Conservation (phyloP, 37 sponge, comb jelly and placozoan genomes). For the Theonella swinhoei region DNA sequence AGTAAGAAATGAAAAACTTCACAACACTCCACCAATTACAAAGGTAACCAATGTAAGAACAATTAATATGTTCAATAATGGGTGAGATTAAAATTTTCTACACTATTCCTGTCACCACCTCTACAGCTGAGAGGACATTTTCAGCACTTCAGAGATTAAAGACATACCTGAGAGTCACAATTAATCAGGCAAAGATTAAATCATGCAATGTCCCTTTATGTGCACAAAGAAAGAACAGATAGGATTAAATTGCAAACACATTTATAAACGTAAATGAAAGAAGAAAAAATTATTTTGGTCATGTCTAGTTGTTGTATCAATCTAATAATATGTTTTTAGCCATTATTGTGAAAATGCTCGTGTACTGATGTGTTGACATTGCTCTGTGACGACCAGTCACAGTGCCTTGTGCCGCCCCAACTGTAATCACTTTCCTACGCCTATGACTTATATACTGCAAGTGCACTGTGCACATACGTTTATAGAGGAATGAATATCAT, state of each 20-base stretch:
- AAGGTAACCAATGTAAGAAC: constrained; percentile 25
- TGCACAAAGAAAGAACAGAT: constrained; percentile 46
- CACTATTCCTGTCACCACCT: constrained; percentile 59
- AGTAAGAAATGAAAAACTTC: constrained; percentile 6
- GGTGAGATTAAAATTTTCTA: constrained; percentile 35
- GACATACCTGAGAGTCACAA: constrained; percentile 31
- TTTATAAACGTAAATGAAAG: constrained; percentile 35
- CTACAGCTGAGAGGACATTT: constrained; percentile 59
- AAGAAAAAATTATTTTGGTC: constrained; percentile 29
- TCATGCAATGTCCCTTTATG: constrained; percentile 24
- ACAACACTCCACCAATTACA: background rate
- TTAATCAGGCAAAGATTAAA: constrained; percentile 49
- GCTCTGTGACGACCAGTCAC: too few relatives aligned
- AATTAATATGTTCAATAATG: constrained; percentile 18
- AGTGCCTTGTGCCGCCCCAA: too few relatives aligned
- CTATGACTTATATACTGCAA: too few relatives aligned
- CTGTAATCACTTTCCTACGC: too few relatives aligned
- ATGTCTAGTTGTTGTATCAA: too few relatives aligned
- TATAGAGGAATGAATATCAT: too few relatives aligned
- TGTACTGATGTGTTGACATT: too few relatives aligned
- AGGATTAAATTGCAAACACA: constrained; percentile 22
- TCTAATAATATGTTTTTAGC: too few relatives aligned
- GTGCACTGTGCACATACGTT: too few relatives aligned
- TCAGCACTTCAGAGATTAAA: constrained; percentile 43
- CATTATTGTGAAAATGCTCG: too few relatives aligned